Evolutionary conservation across 2,113 vertebrate species (phyloP), one percentile per base, ranked within the genome.

Genomic region (Colinus virginianus): DNA sequence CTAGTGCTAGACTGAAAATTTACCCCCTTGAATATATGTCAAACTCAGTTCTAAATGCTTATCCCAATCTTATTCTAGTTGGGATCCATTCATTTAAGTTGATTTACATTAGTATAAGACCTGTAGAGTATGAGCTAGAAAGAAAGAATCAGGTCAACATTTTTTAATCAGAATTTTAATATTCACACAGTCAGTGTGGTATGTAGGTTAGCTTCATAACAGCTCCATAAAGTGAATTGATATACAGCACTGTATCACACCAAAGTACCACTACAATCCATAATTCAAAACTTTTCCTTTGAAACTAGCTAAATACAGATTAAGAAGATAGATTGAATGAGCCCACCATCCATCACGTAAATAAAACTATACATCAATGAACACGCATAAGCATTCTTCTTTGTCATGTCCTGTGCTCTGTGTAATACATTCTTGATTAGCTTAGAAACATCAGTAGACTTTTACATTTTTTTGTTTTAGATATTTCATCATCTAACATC

Each of bases 211-310:
- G 68, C 94, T 90, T 96, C 84, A 79, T 90, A 95, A 92, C 78
- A 90, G 20, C 67, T 92, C 63, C 81, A 89, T 89, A 90, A 94
- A 95, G 45, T 45, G 84, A 94, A 89, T 82, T 95, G 90, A 88
- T 84, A 93, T 34, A 36, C 49, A 76, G 75, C 66, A 89, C 70
- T 79, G 49, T 69, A 94, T 77, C 84, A 90, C 46, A n/a, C 45
- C 75, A 92, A 67, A 63, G 74, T 26, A 88, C 4, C 40, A 87
- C 69, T 85, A 9, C 62, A 90, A 89, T 88, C 78, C 72, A 79
- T 92, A 95, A 96, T 96, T 95, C 90, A 96, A 90, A 95, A 78
- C 49, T 70, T 93, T 93, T 90, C 49, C 78, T 95, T 96, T 95
- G 88, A 90, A 96, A 90, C 42, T 79, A 66, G 74, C 72, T 94